These are phyloP conservation scores for Apodemus speciosus DNA, from an alignment of 2,113 vertebrate genomes.

Conservation along the genomic window DNA sequence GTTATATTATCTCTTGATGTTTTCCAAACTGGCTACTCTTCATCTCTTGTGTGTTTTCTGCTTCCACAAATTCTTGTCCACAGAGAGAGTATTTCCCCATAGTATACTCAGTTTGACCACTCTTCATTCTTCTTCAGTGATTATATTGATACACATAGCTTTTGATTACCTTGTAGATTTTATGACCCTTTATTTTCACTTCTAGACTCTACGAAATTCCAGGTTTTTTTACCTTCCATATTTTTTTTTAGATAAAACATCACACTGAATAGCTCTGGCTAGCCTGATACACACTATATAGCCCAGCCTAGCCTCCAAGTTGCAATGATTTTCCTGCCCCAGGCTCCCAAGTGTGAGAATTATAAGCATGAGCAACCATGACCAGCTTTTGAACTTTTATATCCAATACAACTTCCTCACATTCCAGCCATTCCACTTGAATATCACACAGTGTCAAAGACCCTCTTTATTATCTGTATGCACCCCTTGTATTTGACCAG, in stretches of 20 bases:
- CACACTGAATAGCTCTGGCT: background rate
- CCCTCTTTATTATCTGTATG: background rate
- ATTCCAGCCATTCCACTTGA: background rate
- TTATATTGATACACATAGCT: background rate
- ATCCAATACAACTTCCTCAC: background rate
- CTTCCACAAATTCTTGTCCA: background rate
- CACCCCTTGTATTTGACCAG: background rate
- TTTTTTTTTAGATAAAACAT: background rate
- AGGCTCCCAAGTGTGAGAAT: background rate
- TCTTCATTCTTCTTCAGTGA: background rate
- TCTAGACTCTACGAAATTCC: background rate
- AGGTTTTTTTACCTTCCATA: background rate
- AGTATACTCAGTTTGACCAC: background rate
- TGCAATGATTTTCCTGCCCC: background rate
- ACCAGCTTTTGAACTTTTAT: background rate
- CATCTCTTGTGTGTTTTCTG: background rate
- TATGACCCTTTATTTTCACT: background rate
- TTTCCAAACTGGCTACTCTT: background rate
- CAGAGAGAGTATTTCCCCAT: background rate
- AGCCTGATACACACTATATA: background rate
- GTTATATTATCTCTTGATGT: background rate
- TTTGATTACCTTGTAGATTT: background rate
- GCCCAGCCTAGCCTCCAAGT: background rate
- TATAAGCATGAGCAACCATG: background rate
- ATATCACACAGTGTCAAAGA: background rate